Percentiles rank a stretch among this genome's conserved stretches.
Conservation (phyloP, 2,113 vertebrate species). For the Orientallactaga bullata region DNA sequence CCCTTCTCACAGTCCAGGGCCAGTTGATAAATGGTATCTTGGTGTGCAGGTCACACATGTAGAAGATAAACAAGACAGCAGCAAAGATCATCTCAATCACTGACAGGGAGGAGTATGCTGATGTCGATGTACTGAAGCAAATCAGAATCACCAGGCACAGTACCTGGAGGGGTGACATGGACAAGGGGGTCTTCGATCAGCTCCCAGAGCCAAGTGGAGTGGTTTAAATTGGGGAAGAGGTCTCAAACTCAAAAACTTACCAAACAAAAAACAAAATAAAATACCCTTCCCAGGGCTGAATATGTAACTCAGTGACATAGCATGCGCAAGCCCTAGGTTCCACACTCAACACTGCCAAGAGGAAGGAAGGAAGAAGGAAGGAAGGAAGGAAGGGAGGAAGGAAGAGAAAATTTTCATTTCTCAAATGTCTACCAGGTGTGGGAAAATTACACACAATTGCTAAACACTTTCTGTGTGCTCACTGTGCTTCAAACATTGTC, state of each 20-base stretch:
- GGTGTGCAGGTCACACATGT: slow-evolving; percentile 75
- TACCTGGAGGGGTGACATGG: slow-evolving; percentile 59
- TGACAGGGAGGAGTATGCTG: slow-evolving; percentile 68
- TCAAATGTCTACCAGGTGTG: background rate
- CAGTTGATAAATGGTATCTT: slow-evolving; percentile 82
- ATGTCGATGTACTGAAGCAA: slow-evolving; percentile 73
- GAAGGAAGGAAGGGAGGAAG: background rate
- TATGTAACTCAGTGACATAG: background rate
- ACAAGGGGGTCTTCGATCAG: background rate
- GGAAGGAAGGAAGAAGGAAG: no score
- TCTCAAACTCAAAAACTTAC: background rate
- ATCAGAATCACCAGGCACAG: slow-evolving; percentile 82
- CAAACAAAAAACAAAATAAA: slow-evolving; percentile 13
- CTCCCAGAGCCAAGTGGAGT: background rate
- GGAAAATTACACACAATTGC: slow-evolving; percentile 32
- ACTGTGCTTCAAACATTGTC: slow-evolving; percentile 11
- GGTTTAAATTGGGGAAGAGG: background rate
- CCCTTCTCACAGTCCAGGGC: slow-evolving; percentile 82
- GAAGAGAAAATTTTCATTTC: background rate
- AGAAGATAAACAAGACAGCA: slow-evolving; percentile 79
- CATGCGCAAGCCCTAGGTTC: background rate
- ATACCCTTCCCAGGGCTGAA: background rate
- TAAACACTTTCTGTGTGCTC: background rate
- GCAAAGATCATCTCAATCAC: slow-evolving; percentile 78
- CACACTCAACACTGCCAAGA: background rate